Base-by-base conservation (phyloP, 2,797 vertebrate species). In the Lithobates sylvaticus region DNA sequence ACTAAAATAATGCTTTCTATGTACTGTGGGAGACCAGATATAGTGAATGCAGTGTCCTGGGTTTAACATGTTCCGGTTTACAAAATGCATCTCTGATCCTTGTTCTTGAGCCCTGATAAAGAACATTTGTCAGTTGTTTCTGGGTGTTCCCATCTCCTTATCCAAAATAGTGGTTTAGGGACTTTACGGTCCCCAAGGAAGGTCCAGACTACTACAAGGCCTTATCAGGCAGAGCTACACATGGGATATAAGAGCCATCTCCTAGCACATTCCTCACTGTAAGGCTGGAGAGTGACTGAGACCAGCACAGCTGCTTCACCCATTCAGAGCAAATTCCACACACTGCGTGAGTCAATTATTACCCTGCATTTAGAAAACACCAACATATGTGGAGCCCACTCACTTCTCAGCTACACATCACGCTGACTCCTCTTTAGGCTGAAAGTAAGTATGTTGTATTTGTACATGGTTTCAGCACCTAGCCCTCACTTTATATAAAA, bases 321-420 rank as follows among this genome's bases (percentile, higher is more conserved):
- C 78, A 81, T 81, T 81, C 26, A 81, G 67, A 81, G 78, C 78
- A 81, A 81, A 81, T 81, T 81, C 78, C 78, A 81, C 78, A 81
- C 67, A 71, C 78, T 50, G 78, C 65, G 50, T 71, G 78, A 81
- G 78, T 81, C 78, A 81, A 81, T 81, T 81, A 81, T 81, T 81
- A 81, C 69, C 70, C 80, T 72, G 79, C 50, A 61, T 69, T 47
- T 70, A 71, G 79, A 61, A 58, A 81, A 42, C 80, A 61, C 71
- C 26, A 39, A 65, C 71, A 74, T 83, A 73, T 65, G 58, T 26
- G 1, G 27, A n/a, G 68, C 29, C 78, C 78, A 42, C 78, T 47
- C 64, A 69, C 39, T 44, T 29, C 29, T 42, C 67, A 50, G 21
- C 61, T 72, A 72, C 36, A n/a, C 18, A 72, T 42, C 15, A n/a